These are phyloP conservation scores for Cliona cf. orientalis DNA, from an alignment of 37 sponge, comb jelly and placozoan genomes.

Conservation along the genomic window DNA sequence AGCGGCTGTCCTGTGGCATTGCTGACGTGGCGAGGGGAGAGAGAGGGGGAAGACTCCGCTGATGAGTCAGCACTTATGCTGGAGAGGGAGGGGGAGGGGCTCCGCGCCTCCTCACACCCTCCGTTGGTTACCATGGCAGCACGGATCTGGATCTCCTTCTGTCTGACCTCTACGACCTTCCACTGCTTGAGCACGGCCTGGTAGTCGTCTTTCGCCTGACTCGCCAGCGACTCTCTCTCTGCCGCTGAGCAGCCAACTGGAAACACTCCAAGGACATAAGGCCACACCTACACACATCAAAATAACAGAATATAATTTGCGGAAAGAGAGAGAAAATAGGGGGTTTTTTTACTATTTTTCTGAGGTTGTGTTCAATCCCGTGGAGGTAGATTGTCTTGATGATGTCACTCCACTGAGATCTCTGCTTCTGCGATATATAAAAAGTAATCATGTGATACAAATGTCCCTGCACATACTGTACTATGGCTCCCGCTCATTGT, in stretches of 20 bases:
- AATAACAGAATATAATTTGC: no score
- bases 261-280: slow-evolving; percentile 72
- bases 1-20: neutral
- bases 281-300: slow-evolving; percentile 94
- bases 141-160: slow-evolving; percentile 3
- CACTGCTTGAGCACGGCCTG: slow-evolving; percentile 24
- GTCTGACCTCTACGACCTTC: slow-evolving; percentile 38
- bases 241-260: slow-evolving; percentile 9
- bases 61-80: neutral
- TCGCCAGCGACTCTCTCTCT: slow-evolving; percentile 3
- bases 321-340: no score
- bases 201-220: slow-evolving; percentile 5
- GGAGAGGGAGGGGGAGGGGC: neutral
- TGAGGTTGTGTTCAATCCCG: slow-evolving; percentile 56
- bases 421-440: slow-evolving; percentile 1
- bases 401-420: slow-evolving; percentile 16
- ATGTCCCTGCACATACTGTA: no score
- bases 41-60: neutral
- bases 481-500: no score
- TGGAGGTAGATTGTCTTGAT: slow-evolving; percentile 67
- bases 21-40: neutral
- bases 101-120: neutral
- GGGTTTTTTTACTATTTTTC: no score
- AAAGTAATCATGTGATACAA: no score
- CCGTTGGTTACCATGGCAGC: neutral